phyloP scores from a whole-genome alignment of 2,797 vertebrate genomes.

The Microctenopoma lineatum region DNA sequence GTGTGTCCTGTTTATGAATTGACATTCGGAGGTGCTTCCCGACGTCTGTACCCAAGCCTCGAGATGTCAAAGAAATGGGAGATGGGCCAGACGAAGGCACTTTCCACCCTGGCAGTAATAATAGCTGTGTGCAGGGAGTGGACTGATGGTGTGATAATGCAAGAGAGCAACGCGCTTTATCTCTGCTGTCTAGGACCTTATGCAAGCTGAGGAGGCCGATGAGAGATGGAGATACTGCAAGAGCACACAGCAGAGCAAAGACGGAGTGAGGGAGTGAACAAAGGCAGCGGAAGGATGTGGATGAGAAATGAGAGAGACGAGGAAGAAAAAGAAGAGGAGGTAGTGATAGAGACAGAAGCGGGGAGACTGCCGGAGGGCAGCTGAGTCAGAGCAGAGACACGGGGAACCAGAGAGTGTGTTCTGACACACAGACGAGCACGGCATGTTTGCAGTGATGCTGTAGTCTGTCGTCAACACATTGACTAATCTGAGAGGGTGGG shows the following conservation, averaged over 20 bases:
- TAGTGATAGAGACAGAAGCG: conserved; percentile 15
- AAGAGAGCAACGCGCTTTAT: conserved; percentile 46
- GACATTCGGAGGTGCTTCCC: conserved; percentile 32
- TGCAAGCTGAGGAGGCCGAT: conserved; percentile 33
- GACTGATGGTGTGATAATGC: conserved; percentile 71
- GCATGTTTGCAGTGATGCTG: conserved; percentile 13
- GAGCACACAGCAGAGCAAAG: background rate
- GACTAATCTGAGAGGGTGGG: background rate
- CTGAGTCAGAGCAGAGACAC: conserved; percentile 36
- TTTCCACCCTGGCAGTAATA: conserved; percentile 42
- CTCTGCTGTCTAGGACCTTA: conserved; percentile 56
- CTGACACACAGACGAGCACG: background rate
- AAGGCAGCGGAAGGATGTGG: conserved; percentile 5
- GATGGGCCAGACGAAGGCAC: conserved; percentile 29
- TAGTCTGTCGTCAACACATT: background rate
- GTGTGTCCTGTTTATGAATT: conserved; percentile 17
- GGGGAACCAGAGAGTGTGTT: conserved; percentile 9
- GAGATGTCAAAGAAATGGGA: conserved; percentile 29
- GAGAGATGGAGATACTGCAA: conserved; percentile 26
- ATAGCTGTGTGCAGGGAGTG: conserved; percentile 51
- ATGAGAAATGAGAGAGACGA: conserved; percentile 34
- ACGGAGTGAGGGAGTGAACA: background rate
- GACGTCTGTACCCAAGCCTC: conserved; percentile 1
- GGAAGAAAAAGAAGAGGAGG: conserved; percentile 4
- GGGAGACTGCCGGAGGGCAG: conserved; percentile 49